Conservation (phyloP, 2,888 invertebrate genomes). For the Mythimna pallens region DNA sequence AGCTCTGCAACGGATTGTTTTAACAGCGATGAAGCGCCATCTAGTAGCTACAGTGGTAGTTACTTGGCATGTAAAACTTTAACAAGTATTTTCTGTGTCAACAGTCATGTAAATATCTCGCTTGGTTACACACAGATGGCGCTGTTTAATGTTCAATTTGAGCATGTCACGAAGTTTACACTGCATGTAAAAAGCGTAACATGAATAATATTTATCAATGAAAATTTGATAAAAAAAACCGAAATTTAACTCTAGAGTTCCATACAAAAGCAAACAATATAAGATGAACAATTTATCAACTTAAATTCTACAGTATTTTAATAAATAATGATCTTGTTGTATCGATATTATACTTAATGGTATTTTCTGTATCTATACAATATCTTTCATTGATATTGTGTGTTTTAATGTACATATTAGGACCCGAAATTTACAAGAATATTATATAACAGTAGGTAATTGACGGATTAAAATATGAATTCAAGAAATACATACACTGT, state of each 20-base stretch:
- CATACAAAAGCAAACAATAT: background rate
- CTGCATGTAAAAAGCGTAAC: background rate
- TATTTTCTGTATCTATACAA: background rate
- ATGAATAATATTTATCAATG: too few relatives aligned
- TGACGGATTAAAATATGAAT: background rate
- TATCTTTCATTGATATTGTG: too few relatives aligned
- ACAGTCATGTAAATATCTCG: background rate
- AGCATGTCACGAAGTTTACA: background rate
- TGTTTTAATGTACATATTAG: too few relatives aligned
- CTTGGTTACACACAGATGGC: conserved; percentile 55
- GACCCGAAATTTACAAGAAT: background rate
- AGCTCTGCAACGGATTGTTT: background rate
- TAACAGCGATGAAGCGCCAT: conserved; percentile 45
- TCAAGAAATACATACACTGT: background rate
- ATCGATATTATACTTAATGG: background rate
- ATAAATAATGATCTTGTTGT: background rate
- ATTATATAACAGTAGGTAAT: background rate
- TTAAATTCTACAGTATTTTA: background rate
- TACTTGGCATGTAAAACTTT: conserved; percentile 2
- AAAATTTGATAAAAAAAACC: too few relatives aligned
- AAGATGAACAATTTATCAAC: background rate
- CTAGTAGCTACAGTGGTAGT: conserved; percentile 31
- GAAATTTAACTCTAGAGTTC: background rate
- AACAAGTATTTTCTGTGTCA: background rate
- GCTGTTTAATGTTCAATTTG: conserved; percentile 14